Evolutionary conservation across 64 coral and sea anemone genomes (phyloP).

Genomic region (Trachythela sp.): DNA sequence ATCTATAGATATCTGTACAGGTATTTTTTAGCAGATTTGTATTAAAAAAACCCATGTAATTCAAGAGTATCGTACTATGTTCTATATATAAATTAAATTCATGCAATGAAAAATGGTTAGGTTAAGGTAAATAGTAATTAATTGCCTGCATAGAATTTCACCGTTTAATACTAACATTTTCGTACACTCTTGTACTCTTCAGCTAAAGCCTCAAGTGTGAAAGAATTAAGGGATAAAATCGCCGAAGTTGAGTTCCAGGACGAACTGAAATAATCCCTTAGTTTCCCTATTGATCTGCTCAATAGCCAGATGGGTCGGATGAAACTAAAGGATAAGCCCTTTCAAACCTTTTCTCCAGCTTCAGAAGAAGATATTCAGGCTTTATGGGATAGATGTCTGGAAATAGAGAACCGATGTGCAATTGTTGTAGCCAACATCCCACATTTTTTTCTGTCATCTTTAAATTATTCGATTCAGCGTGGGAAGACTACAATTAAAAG

Average conservation of each 20-base stretch:
- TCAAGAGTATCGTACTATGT: too few species aligned
- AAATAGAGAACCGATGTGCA: background rate
- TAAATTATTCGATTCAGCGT: background rate
- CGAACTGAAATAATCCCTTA: background rate
- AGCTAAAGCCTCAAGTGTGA: background rate
- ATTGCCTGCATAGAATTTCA: too few species aligned
- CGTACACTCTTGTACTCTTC: background rate
- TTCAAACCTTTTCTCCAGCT: background rate
- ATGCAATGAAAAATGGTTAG: too few species aligned
- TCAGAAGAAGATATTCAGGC: background rate
- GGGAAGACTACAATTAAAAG: background rate
- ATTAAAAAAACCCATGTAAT: too few species aligned
- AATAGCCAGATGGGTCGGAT: background rate
- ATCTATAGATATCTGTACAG: too few species aligned
- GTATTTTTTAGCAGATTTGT: too few species aligned
- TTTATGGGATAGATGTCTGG: background rate
- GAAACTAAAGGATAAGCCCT: background rate
- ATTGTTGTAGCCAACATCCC: background rate
- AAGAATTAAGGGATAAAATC: background rate
- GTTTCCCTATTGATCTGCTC: slow-evolving; percentile 3
- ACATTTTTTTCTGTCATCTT: background rate
- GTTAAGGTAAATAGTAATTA: too few species aligned
- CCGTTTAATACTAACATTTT: too few species aligned
- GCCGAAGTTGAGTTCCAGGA: background rate
- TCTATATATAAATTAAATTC: too few species aligned